A percentile compares a stretch with the other conserved stretches of the same genome.
These are phyloP conservation scores for Drosophila navojoa DNA, from an alignment of 1,140 invertebrate genomes.

Conservation along the genomic window DNA sequence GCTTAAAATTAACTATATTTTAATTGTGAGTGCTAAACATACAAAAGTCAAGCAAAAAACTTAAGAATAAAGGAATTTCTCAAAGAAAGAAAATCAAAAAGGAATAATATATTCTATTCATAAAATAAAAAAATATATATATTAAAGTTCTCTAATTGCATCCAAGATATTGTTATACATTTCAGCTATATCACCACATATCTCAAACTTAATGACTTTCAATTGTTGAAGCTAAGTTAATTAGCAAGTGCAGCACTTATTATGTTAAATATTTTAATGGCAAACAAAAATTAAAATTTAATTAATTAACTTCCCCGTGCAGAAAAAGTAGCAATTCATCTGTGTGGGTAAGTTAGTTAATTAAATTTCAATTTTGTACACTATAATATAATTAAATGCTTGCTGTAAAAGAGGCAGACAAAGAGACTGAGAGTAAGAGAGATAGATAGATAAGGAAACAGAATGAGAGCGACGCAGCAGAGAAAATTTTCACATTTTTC, in stretches of 20 bases:
- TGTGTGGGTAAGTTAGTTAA: not conserved
- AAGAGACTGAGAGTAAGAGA: too few relatives aligned
- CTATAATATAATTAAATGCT: not conserved
- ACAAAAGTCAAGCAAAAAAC: too few relatives aligned
- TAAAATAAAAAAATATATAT: too few relatives aligned
- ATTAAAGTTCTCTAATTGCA: too few relatives aligned
- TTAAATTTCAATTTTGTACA: conserved; percentile 3
- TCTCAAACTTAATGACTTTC: not conserved
- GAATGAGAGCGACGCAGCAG: not conserved
- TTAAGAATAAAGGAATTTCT: too few relatives aligned
- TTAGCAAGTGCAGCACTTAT: conserved; percentile 50
- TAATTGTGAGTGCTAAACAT: too few relatives aligned
- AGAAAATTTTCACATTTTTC: conserved; percentile 59
- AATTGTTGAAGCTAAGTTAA: conserved; percentile 50
- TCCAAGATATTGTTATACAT: too few relatives aligned
- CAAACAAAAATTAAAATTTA: conserved; percentile 66
- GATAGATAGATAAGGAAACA: too few relatives aligned
- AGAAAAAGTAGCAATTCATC: not conserved
- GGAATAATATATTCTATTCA: conserved; percentile 11
- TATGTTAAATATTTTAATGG: conserved; percentile 63
- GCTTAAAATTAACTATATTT: too few relatives aligned
- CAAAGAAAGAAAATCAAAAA: conserved; percentile 14
- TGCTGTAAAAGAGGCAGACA: not conserved
- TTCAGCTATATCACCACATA: too few relatives aligned
- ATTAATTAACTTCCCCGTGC: conserved; percentile 42